Evolutionary conservation across 2,888 invertebrate species (phyloP), one percentile per base, ranked within the genome.

Genomic region (Rhyacophila evoluta): DNA sequence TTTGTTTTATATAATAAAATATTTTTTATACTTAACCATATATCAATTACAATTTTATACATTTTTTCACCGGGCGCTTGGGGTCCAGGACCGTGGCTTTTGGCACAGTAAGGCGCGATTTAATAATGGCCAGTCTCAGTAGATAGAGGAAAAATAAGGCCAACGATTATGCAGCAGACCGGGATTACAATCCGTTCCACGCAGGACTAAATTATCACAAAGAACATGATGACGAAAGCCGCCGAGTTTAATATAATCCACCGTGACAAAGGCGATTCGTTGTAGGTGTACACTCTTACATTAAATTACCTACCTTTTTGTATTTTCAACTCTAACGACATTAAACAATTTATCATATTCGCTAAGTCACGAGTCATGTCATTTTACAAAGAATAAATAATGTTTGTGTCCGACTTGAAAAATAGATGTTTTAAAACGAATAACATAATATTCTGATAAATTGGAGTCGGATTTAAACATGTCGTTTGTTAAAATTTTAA

Each of bases 231-330:
- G 55, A 55, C 19, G 55, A 55, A 55, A 55, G 55, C 55, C 15
- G 55, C 55, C 19, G 55, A 55, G 10, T 55, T 55, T 55, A 55
- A 55, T 55, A 19, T 55, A 55, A 55, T 55, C 55, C 10, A 55
- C 55, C 55, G 19, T 55, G 19, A 19, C 55, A 55, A 55, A 55
- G 55, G 55, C 8, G 25, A 55, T 55, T 55, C 55, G 25, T 55
- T 55, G 19, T 19, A 55, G 55, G 55, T 55, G 55, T 55, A 55
- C 10, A 55, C 55, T 55, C 19, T 55, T 12, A 55, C 55, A 55
- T 55, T 55, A 55, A 55, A 55, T 55, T 55, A 55, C 55, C 55
- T 55, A 19, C 19, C 55, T 55, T 55, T 55, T 55, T 55, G 55
- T 55, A 19, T 55, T 55, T 55, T 55, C 19, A 55, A 19, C 55